These are phyloP conservation scores for Hippocampus zosterae DNA, from an alignment of 2,113 vertebrate species.

Conservation along the genomic window DNA sequence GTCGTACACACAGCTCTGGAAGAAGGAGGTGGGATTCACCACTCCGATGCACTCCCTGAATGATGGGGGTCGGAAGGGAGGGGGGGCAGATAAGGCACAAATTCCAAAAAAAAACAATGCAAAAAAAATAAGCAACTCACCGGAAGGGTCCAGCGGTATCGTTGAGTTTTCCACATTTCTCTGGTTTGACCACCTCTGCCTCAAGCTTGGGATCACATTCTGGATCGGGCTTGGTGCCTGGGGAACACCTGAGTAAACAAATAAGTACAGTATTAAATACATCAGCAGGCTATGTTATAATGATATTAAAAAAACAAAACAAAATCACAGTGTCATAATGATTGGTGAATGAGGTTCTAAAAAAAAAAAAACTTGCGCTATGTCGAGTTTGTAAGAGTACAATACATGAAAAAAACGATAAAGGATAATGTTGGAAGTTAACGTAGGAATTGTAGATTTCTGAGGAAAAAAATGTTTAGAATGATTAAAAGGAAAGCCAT, in stretches of 20 bases:
- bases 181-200: constrained; percentile 62
- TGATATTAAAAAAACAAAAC: background rate
- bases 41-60: constrained; percentile 71
- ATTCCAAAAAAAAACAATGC: background rate
- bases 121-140: constrained; percentile 37
- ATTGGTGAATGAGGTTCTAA: background rate
- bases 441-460: too few relatives aligned
- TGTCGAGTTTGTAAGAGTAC: too few relatives aligned
- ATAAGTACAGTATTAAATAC: background rate
- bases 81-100: background rate
- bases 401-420: too few relatives aligned
- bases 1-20: constrained; percentile 74
- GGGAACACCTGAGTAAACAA: constrained; percentile 62
- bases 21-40: constrained; percentile 68
- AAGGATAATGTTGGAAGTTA: too few relatives aligned
- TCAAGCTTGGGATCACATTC: constrained; percentile 66
- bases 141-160: constrained; percentile 69
- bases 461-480: too few relatives aligned
- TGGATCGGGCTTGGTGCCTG: constrained; percentile 48
- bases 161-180: constrained; percentile 72
- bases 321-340: background rate
- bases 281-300: background rate
- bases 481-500: too few relatives aligned
- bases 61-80: background rate
- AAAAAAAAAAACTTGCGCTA: background rate